Evolutionary conservation across 2,113 vertebrate species (phyloP).

Genomic region (Leucopternis melanops): DNA sequence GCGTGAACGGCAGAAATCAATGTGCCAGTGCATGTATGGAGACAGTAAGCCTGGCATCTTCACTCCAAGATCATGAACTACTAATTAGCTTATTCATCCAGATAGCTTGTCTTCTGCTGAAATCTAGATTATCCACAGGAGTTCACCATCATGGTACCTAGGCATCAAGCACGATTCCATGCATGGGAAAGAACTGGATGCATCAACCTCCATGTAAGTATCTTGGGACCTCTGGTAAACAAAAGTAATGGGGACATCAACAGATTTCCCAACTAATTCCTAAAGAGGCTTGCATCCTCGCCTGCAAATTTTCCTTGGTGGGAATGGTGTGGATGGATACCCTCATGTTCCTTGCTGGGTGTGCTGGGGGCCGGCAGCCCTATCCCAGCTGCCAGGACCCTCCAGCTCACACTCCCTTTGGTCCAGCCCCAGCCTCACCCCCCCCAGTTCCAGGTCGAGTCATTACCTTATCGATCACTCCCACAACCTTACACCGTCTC

Average conservation of each 20-base stretch:
- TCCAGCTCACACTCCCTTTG: not conserved
- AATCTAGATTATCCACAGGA: not conserved
- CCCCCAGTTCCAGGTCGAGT: not conserved
- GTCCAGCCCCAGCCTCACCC: not conserved
- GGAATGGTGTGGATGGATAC: not conserved
- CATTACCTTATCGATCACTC: slow-evolving; percentile 90
- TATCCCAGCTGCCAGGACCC: not conserved
- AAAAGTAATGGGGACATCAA: not conserved
- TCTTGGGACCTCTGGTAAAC: not conserved
- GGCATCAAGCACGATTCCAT: not conserved
- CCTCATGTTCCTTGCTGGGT: rapidly evolving
- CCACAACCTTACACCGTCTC: slow-evolving; percentile 86
- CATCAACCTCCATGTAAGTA: not conserved
- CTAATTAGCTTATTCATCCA: not conserved
- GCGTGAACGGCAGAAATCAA: not conserved
- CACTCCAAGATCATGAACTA: not conserved
- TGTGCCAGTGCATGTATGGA: rapidly evolving
- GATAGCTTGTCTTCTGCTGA: not conserved
- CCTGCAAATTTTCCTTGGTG: not conserved
- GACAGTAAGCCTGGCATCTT: not conserved
- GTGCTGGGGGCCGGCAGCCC: not conserved
- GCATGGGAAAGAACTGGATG: not conserved
- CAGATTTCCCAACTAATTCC: not conserved
- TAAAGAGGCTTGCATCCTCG: not conserved
- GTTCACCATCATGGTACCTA: not conserved